phyloP scores from a whole-genome alignment of 2,888 invertebrate genomes.

The Platycheirus albimanus region DNA sequence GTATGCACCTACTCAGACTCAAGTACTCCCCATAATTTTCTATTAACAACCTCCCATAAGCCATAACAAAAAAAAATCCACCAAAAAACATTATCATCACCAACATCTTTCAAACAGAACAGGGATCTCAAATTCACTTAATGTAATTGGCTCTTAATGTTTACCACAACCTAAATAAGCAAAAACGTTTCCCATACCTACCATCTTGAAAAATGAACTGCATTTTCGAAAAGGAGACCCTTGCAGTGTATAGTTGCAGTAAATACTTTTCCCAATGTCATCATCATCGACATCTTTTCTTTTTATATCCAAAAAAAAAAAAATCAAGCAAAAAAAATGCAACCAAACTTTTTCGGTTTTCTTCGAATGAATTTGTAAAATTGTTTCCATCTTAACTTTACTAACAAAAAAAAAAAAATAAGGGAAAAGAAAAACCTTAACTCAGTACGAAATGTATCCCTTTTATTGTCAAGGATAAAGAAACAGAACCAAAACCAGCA shows the following conservation, averaged over 20 bases:
- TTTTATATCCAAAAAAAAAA: constrained; percentile 1
- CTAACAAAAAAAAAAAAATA: constrained; percentile 23
- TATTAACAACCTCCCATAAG: too few species aligned
- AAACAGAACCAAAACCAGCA: constrained; percentile 65
- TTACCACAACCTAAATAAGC: constrained; percentile 59
- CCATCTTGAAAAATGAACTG: constrained; percentile 43
- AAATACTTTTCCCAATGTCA: constrained; percentile 56
- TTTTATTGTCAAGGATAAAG: constrained; percentile 65
- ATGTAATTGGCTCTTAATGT: constrained; percentile 72
- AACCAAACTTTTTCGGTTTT: constrained; percentile 72
- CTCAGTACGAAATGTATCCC: constrained; percentile 58
- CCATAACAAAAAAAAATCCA: too few species aligned
- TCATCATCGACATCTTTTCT: constrained; percentile 57
- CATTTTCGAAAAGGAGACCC: constrained; percentile 33
- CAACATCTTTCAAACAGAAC: constrained; percentile 26
- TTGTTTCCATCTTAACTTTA: constrained; percentile 74
- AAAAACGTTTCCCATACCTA: constrained; percentile 15
- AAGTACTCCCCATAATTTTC: background rate
- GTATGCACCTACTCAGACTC: too few species aligned
- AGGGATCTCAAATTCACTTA: constrained; percentile 69
- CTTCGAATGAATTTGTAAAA: constrained; percentile 75
- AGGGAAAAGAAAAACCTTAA: constrained; percentile 4
- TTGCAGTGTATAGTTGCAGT: constrained; percentile 57
- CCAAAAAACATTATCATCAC: background rate
- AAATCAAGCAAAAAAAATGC: constrained; percentile 29